phyloP scores from a whole-genome alignment of 1,140 invertebrate genomes.

The Cepaea nemoralis region DNA sequence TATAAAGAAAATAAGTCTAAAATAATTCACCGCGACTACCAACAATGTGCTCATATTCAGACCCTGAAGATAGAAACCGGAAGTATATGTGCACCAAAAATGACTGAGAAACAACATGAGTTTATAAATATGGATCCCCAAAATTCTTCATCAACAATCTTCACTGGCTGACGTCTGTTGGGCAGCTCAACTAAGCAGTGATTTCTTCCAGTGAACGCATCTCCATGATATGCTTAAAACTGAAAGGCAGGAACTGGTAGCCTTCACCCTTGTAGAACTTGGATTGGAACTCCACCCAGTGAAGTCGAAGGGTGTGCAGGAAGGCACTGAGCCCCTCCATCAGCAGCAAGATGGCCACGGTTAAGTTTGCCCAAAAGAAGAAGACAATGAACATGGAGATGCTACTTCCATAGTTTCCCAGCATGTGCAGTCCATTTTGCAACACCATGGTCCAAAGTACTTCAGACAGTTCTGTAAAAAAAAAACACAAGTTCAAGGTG shows the following conservation, averaged over 20 bases:
- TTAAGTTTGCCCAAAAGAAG: conserved; percentile 86
- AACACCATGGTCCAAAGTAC: conserved; percentile 98
- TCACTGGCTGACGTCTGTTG: too few species aligned
- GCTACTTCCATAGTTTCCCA: conserved; percentile 74
- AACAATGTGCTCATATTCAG: too few species aligned
- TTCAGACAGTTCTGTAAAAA: conserved; percentile 88
- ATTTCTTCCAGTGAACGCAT: conserved; percentile 63
- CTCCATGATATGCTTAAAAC: conserved; percentile 88
- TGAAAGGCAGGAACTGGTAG: conserved; percentile 93
- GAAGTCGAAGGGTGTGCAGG: conserved; percentile 95
- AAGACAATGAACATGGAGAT: conserved; percentile 84
- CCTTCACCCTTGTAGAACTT: conserved; percentile 95
- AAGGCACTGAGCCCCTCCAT: conserved; percentile 99
- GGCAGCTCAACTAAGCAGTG: background rate
- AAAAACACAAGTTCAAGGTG: too few species aligned
- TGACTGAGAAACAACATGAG: too few species aligned
- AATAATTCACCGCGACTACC: too few species aligned
- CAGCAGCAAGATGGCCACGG: conserved; percentile 88
- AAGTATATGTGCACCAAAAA: too few species aligned
- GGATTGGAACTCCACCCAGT: conserved; percentile 99
- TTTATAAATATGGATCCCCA: too few species aligned
- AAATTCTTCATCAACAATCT: too few species aligned
- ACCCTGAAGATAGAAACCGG: too few species aligned
- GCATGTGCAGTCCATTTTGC: conserved; percentile 79
- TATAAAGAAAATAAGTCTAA: too few species aligned